phyloP scores from a whole-genome alignment of 2,888 invertebrate genomes.

The Hirtodrosophila cameraria region DNA sequence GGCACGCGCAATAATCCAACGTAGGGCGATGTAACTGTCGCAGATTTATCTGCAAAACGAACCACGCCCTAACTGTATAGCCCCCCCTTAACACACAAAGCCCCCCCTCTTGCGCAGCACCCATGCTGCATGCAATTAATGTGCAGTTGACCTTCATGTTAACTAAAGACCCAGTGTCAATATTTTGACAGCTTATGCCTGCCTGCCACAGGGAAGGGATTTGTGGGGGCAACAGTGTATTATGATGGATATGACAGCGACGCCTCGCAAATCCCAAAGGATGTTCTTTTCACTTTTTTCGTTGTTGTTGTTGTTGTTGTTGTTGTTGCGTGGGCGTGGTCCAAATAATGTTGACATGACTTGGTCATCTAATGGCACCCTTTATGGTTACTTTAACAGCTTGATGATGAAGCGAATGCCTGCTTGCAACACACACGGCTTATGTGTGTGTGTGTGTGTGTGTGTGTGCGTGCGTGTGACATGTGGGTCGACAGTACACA shows the following conservation, averaged over 20 bases:
- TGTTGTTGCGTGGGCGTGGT: constrained; percentile 39
- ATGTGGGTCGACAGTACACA: too few species aligned
- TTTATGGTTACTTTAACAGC: constrained; percentile 59
- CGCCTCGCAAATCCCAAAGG: constrained; percentile 55
- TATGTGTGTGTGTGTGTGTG: too few species aligned
- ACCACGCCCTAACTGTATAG: constrained; percentile 12
- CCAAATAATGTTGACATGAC: constrained; percentile 70
- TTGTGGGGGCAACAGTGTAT: background rate
- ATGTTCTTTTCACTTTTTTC: constrained; percentile 14
- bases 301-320: constrained; percentile 2
- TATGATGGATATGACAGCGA: constrained; percentile 59
- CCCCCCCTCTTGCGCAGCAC: background rate
- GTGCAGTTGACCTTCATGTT: constrained; percentile 71
- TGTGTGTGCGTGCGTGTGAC: too few species aligned
- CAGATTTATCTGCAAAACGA: constrained; percentile 54
- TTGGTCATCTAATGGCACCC: constrained; percentile 64
- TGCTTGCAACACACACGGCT: constrained; percentile 15
- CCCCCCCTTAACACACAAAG: background rate
- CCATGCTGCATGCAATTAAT: constrained; percentile 62
- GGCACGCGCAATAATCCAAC: constrained; percentile 29
- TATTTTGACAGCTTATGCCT: constrained; percentile 66
- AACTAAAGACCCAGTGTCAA: constrained; percentile 70
- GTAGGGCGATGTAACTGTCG: constrained; percentile 46
- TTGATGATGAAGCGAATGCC: too few species aligned
- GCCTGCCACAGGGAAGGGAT: background rate